Conservation (phyloP, 92 coral and sea anemone genomes). For the Palythoa heliodiscus region DNA sequence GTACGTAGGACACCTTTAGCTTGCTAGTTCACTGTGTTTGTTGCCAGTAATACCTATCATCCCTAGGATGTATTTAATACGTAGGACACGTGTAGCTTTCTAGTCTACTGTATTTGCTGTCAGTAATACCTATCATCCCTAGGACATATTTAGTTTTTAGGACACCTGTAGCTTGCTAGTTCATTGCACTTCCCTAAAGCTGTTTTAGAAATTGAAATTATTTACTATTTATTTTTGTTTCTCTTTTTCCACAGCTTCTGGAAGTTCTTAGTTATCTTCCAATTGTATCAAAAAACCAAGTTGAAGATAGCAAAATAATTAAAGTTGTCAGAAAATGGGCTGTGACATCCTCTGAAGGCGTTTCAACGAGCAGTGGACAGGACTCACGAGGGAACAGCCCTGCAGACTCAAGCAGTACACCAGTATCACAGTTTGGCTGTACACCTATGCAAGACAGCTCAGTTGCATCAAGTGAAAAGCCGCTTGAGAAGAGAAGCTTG, state of each 20-base stretch:
- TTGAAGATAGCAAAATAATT: constrained; percentile 90
- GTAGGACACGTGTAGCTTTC: no score
- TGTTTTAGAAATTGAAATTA: no score
- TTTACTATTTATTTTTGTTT: not conserved
- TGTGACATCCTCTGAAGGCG: constrained; percentile 57
- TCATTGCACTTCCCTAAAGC: no score
- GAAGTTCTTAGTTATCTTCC: constrained; percentile 84
- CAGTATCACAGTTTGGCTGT: constrained; percentile 65
- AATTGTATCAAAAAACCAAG: constrained; percentile 86
- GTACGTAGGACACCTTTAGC: no score
- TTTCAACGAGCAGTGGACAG: constrained; percentile 80
- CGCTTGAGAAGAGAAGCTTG: not conserved
- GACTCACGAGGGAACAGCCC: constrained; percentile 75
- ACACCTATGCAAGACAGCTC: constrained; percentile 46
- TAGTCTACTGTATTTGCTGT: no score
- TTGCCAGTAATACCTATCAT: no score
- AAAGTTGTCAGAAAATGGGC: constrained; percentile 95
- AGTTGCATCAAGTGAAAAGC: constrained; percentile 33
- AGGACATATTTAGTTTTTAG: no score
- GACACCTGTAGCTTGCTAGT: no score
- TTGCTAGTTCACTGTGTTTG: no score
- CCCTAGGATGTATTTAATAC: no score
- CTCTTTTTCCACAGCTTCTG: constrained; percentile 61
- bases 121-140: no score
- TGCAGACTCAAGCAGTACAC: constrained; percentile 70